Evolutionary conservation across 35 echinoderm and acorn worm species (phyloP).

Genomic region (Holothuria glaberrima): DNA sequence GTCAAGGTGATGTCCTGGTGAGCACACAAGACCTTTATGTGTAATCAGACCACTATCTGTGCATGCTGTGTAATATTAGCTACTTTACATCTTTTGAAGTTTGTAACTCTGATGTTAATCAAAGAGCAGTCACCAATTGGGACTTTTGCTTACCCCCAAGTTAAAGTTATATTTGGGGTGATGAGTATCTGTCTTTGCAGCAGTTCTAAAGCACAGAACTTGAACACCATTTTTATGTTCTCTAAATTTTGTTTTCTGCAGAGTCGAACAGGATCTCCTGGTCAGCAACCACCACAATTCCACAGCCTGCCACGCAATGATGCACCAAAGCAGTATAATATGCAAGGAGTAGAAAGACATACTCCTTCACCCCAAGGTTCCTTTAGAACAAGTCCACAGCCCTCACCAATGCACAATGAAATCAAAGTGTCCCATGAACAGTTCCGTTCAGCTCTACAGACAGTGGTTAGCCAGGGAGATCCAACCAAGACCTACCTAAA

Average conservation of each 20-base stretch:
- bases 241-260: background rate
- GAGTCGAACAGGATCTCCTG: conserved; percentile 26
- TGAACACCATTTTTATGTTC: background rate
- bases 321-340: conserved; percentile 17
- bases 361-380: conserved; percentile 41
- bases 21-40: too few relatives aligned
- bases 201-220: too few relatives aligned
- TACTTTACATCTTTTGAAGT: too few relatives aligned
- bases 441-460: conserved; percentile 93
- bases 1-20: too few relatives aligned
- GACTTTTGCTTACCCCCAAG: too few relatives aligned
- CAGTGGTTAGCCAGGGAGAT: conserved; percentile 93
- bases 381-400: conserved; percentile 47
- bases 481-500: conserved; percentile 75
- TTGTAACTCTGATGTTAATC: too few relatives aligned
- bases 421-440: conserved; percentile 94
- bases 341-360: conserved; percentile 40
- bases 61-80: too few relatives aligned
- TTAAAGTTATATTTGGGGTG: too few relatives aligned
- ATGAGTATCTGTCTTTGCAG: too few relatives aligned
- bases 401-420: conserved; percentile 68
- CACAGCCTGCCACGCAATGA: conserved; percentile 34
- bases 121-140: too few relatives aligned
- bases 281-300: background rate
- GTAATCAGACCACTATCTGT: too few relatives aligned